phyloP scores from a whole-genome alignment of 2,888 invertebrate species.

The Anthophora plumipes region DNA sequence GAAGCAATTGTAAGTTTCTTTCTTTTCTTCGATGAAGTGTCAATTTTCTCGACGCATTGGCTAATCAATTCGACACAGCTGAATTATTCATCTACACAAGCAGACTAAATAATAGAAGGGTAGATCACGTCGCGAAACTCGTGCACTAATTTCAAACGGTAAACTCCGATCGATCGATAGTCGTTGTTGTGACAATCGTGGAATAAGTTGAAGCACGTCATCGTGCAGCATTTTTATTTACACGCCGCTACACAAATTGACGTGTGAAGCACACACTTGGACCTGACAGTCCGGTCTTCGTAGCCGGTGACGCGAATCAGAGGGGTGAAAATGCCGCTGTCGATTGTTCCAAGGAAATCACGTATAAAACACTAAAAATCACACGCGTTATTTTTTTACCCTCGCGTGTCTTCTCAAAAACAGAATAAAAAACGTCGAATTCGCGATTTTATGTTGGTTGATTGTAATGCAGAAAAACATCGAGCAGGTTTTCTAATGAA shows the following conservation, averaged over 20 bases:
- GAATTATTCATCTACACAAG: slow-evolving; percentile 5
- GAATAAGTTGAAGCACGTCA: slow-evolving; percentile 40
- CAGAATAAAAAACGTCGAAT: too few species aligned
- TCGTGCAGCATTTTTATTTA: slow-evolving; percentile 59
- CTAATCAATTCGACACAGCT: background rate
- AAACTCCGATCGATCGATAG: slow-evolving; percentile 39
- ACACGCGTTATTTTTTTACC: background rate
- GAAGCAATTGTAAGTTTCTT: background rate
- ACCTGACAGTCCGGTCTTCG: slow-evolving; percentile 69
- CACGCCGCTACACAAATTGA: slow-evolving; percentile 74
- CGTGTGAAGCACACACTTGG: slow-evolving; percentile 81
- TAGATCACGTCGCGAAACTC: background rate
- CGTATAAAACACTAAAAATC: slow-evolving; percentile 38
- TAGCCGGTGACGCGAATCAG: slow-evolving; percentile 28
- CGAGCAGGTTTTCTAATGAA: too few species aligned
- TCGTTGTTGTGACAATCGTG: slow-evolving; percentile 45
- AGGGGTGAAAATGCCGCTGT: slow-evolving; percentile 25
- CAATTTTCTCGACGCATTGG: background rate
- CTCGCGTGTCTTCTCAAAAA: too few species aligned
- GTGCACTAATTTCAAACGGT: slow-evolving; percentile 34
- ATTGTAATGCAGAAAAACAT: too few species aligned
- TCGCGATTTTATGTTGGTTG: too few species aligned
- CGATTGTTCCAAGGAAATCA: slow-evolving; percentile 17
- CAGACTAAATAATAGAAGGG: slow-evolving; percentile 8
- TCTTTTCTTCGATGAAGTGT: background rate